Evolutionary conservation across 2,113 vertebrate species (phyloP).

Genomic region (Chloebia gouldiae): DNA sequence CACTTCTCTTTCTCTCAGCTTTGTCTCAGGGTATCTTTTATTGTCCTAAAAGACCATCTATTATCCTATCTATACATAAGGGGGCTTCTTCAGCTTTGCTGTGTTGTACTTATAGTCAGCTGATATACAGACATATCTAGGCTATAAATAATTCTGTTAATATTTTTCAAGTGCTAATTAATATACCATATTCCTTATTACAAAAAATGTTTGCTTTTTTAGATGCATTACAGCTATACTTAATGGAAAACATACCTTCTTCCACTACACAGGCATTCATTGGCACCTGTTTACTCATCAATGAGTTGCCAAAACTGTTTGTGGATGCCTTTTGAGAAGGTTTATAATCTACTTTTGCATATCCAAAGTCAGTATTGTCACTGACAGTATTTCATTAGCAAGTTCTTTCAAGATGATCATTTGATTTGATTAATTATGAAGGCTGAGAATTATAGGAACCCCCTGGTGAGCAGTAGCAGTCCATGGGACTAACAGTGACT

Average conservation of each 20-base stretch:
- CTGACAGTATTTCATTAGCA: conserved; percentile 11
- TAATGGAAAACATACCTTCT: background rate
- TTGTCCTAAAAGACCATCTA: background rate
- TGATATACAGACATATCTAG: background rate
- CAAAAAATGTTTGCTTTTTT: background rate
- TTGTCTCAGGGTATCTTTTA: background rate
- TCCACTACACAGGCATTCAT: background rate
- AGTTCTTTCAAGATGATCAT: conserved; percentile 12
- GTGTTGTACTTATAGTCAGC: background rate
- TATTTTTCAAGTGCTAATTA: background rate
- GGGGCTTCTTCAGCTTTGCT: background rate
- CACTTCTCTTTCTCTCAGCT: background rate
- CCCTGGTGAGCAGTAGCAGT: background rate
- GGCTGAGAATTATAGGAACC: background rate
- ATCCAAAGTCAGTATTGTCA: background rate
- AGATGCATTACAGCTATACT: background rate
- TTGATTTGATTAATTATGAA: conserved; percentile 21
- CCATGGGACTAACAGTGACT: background rate
- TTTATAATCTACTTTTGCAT: background rate
- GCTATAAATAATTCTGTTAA: background rate
- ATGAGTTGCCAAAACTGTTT: background rate
- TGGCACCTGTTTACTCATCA: background rate
- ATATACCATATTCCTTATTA: background rate
- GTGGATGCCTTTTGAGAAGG: background rate
- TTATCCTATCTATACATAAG: accelerated